phyloP scores from a whole-genome alignment of 2,797 vertebrate genomes.

The Amphiprion clarkii region DNA sequence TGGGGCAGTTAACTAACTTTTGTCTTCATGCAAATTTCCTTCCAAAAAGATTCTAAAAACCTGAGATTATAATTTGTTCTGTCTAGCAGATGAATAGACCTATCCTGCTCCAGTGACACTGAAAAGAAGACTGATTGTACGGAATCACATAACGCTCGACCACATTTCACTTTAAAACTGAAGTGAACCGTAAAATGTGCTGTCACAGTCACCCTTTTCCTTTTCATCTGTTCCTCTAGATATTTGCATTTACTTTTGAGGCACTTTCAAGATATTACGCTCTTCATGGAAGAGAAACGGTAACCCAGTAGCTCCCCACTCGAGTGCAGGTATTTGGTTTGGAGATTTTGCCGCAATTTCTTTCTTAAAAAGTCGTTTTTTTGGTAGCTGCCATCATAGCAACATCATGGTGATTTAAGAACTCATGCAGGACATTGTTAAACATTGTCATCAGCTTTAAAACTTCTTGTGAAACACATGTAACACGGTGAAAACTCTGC shows the following conservation, averaged over 20 bases:
- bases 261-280: not conserved
- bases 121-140: constrained; percentile 11
- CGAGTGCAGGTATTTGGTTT: not conserved
- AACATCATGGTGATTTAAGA: not conserved
- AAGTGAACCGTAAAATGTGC: constrained; percentile 44
- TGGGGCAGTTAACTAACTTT: not conserved
- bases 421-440: not conserved
- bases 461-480: not conserved
- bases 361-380: not conserved
- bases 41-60: constrained; percentile 2
- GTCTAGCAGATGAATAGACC: not conserved
- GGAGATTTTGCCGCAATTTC: not conserved
- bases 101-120: constrained; percentile 20
- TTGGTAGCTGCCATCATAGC: not conserved
- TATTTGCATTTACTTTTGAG: constrained; percentile 27
- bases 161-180: constrained; percentile 35
- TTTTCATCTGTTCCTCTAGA: constrained; percentile 26
- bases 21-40: not conserved
- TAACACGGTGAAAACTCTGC: constrained; percentile 9
- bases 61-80: constrained; percentile 7
- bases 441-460: constrained; percentile 6
- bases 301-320: not conserved
- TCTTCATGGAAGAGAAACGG: not conserved
- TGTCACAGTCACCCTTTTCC: constrained; percentile 34
- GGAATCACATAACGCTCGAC: not conserved